A percentile compares a stretch with the other conserved stretches of the same genome.
Conservation (phyloP, 92 coral and sea anemone genomes). For the Muricea muricata region DNA sequence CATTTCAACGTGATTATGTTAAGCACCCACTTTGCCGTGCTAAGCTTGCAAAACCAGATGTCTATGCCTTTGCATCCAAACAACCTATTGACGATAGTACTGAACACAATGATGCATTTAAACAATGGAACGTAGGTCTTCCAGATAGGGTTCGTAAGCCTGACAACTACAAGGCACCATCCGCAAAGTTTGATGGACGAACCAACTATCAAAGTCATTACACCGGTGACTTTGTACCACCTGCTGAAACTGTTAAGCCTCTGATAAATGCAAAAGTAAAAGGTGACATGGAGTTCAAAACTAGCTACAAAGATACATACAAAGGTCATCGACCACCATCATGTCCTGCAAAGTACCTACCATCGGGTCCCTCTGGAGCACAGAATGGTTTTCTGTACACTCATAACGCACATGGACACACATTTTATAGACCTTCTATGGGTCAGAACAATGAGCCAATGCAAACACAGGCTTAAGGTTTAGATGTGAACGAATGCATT, state of each 20-base stretch:
- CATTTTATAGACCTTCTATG: conserved; percentile 70
- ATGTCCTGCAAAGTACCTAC: conserved; percentile 87
- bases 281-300: conserved; percentile 83
- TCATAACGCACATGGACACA: conserved; percentile 86
- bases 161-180: conserved; percentile 88
- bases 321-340: conserved; percentile 83
- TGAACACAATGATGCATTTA: conserved; percentile 91
- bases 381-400: conserved; percentile 79
- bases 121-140: conserved; percentile 80
- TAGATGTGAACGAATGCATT: background rate
- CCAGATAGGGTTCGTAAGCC: conserved; percentile 71
- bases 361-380: conserved; percentile 24
- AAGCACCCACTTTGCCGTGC: conserved; percentile 82
- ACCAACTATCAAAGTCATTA: conserved; percentile 94
- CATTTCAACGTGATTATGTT: conserved; percentile 95
- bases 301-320: conserved; percentile 93
- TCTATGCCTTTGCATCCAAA: conserved; percentile 76
- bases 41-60: conserved; percentile 86
- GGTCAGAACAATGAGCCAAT: conserved; percentile 11
- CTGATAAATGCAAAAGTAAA: conserved; percentile 63
- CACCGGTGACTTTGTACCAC: conserved; percentile 86
- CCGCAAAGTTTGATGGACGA: conserved; percentile 87
- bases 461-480: background rate
- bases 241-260: conserved; percentile 82
- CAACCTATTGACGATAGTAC: conserved; percentile 98